These are phyloP conservation scores for Lepidochrysops patricia DNA, from an alignment of 2,888 invertebrate species.

Conservation along the genomic window DNA sequence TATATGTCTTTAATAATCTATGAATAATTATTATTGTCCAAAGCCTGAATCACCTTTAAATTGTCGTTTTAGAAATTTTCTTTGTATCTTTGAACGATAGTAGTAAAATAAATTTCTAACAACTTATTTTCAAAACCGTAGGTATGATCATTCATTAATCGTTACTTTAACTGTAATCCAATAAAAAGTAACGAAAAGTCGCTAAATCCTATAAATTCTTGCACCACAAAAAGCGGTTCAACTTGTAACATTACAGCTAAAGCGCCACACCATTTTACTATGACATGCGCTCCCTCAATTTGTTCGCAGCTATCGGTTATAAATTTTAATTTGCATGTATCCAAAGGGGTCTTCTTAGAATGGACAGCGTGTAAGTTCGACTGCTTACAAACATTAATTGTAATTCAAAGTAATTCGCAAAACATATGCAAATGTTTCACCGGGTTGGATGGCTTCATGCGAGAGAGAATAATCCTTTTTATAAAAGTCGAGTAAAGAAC, in stretches of 20 bases:
- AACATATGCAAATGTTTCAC: conserved; percentile 50
- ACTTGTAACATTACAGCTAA: conserved; percentile 56
- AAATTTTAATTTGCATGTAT: conserved; percentile 19
- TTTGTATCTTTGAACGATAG: no score
- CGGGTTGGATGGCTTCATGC: conserved; percentile 34
- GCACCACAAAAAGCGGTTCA: conserved; percentile 35
- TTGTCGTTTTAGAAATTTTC: no score
- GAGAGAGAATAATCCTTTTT: not conserved
- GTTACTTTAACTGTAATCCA: no score
- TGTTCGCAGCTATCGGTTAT: conserved; percentile 16
- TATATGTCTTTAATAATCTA: no score
- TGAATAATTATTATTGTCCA: no score
- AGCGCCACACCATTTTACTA: conserved; percentile 40
- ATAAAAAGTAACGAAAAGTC: no score
- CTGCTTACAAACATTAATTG: conserved; percentile 49
- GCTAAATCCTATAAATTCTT: conserved; percentile 27
- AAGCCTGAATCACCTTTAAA: no score
- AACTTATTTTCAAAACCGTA: no score
- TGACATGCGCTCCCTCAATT: conserved; percentile 28
- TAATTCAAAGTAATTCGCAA: conserved; percentile 62
- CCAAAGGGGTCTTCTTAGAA: conserved; percentile 31
- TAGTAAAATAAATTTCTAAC: no score
- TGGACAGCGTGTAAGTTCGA: conserved; percentile 44
- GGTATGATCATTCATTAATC: no score
- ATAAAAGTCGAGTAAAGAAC: no score